Evolutionary conservation across 2,797 vertebrate species (phyloP).

Genomic region (Loris lydekkerianus): DNA sequence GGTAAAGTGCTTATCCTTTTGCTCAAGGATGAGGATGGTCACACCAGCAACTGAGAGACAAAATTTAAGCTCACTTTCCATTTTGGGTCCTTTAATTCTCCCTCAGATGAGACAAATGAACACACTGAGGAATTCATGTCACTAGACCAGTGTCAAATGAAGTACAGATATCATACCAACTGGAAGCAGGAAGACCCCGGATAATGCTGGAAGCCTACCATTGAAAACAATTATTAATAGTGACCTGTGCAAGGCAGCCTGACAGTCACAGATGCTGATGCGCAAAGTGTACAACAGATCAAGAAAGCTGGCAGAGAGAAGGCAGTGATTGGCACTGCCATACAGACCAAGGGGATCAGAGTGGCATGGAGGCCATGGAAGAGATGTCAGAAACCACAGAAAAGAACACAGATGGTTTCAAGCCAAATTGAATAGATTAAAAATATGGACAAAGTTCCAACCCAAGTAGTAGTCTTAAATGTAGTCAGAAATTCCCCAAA

Average conservation of each 20-base stretch:
- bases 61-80: background rate
- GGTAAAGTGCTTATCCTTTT: background rate
- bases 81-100: background rate
- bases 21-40: background rate
- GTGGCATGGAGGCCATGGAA: background rate
- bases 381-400: background rate
- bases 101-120: background rate
- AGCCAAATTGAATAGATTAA: background rate
- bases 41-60: background rate
- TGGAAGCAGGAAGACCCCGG: background rate
- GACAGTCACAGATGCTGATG: background rate
- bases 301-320: background rate
- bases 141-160: background rate
- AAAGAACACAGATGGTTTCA: background rate
- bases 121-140: background rate
- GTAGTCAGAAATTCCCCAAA: constrained; percentile 37
- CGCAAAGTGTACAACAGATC: background rate
- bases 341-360: background rate
- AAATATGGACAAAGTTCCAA: constrained; percentile 13
- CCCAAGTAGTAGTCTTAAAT: constrained; percentile 14
- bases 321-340: background rate
- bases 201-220: background rate
- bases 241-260: background rate
- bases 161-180: background rate
- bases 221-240: background rate